Conservation (phyloP, 2,888 invertebrate species). For the Amitus sp. region DNA sequence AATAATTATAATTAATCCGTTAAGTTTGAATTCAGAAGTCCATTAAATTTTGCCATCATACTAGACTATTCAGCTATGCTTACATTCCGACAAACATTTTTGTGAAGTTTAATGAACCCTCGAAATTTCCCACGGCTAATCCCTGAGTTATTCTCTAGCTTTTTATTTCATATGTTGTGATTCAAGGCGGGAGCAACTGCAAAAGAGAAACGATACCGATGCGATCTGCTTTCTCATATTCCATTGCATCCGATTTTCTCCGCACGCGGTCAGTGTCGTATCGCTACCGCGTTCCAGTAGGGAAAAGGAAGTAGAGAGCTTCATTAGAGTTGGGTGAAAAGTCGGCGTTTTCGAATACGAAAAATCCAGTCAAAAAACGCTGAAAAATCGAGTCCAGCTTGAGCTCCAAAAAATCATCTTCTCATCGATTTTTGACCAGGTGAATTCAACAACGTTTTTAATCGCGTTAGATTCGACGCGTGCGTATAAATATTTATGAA, state of each 20-base stretch:
- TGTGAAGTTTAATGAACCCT: slow-evolving; percentile 26
- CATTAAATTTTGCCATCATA: background rate
- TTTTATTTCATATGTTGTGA: no score
- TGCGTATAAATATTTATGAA: background rate
- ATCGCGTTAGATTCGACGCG: background rate
- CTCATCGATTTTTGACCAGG: no score
- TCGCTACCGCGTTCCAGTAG: slow-evolving; percentile 18
- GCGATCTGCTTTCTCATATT: slow-evolving; percentile 46
- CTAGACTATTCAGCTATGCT: background rate
- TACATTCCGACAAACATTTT: background rate
- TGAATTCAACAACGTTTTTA: background rate
- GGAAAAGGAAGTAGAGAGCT: background rate
- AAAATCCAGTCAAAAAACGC: no score
- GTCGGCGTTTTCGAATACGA: no score
- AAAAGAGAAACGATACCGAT: slow-evolving; percentile 40
- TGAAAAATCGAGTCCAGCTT: no score
- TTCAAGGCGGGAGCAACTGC: slow-evolving; percentile 32
- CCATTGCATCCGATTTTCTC: slow-evolving; percentile 21
- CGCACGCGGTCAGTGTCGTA: slow-evolving; percentile 20
- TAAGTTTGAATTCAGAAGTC: no score
- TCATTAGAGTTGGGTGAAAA: no score
- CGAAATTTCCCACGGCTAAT: slow-evolving; percentile 40
- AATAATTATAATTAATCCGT: no score
- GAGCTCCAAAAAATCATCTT: no score
- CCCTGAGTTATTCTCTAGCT: no score